Percentiles rank a stretch among this genome's conserved stretches.
Conservation (phyloP, 2,113 vertebrate species). For the Grammomys dolichurus region DNA sequence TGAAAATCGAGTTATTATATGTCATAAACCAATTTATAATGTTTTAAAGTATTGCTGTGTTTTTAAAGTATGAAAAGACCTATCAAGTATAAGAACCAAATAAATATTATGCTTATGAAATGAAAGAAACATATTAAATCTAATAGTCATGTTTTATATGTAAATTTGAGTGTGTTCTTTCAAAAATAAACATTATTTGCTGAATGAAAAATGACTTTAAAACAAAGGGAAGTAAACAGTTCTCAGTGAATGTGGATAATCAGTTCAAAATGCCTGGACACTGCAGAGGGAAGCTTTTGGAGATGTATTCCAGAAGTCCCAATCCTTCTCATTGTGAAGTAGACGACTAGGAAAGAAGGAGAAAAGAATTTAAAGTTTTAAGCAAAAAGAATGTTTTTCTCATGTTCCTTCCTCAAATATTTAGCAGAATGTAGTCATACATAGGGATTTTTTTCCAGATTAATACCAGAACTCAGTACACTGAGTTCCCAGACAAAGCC, state of each 20-base stretch:
- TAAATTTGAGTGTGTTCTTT: slow-evolving; percentile 41
- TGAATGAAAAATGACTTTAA: slow-evolving; percentile 47
- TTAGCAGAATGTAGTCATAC: slow-evolving; percentile 30
- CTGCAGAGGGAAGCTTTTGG: neutral
- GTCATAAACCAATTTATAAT: slow-evolving; percentile 46
- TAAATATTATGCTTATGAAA: slow-evolving; percentile 44
- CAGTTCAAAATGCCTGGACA: slow-evolving; percentile 41
- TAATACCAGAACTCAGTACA: neutral
- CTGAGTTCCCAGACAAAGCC: neutral
- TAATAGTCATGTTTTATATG: neutral
- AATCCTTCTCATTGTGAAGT: slow-evolving; percentile 16
- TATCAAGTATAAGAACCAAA: slow-evolving; percentile 47
- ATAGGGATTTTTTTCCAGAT: neutral
- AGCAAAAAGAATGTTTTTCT: neutral
- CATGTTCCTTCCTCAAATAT: neutral
- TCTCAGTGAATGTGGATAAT: neutral
- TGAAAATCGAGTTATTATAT: slow-evolving; percentile 62
- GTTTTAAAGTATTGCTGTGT: neutral
- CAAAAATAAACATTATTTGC: slow-evolving; percentile 42
- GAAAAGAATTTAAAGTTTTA: slow-evolving; percentile 44
- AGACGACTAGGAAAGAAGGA: neutral
- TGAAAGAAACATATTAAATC: slow-evolving; percentile 36
- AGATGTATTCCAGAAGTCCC: neutral
- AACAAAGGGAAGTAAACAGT: slow-evolving; percentile 5
- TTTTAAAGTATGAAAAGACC: slow-evolving; percentile 51